phyloP scores from a whole-genome alignment of 2,888 invertebrate genomes.

The Tupiocoris notatus region DNA sequence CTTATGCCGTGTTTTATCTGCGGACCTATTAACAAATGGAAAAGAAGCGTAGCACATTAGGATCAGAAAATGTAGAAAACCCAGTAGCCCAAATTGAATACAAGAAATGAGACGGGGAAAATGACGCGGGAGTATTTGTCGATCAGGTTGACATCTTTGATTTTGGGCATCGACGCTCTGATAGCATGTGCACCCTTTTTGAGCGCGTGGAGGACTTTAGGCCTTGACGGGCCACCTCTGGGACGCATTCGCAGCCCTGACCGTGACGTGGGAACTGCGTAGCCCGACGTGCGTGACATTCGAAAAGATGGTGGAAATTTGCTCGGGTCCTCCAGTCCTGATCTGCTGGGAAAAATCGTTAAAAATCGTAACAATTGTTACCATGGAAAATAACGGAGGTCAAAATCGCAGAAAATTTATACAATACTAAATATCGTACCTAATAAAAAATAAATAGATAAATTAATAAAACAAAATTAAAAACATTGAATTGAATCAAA shows the following conservation, averaged over 20 bases:
- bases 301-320: conserved; percentile 75
- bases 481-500: no score
- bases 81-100: conserved; percentile 96
- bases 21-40: no score
- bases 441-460: no score
- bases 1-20: no score
- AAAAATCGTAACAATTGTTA: no score
- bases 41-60: no score
- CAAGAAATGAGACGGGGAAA: conserved; percentile 91
- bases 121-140: conserved; percentile 95
- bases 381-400: no score
- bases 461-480: no score
- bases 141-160: conserved; percentile 95
- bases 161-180: conserved; percentile 89
- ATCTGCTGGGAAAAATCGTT: no score
- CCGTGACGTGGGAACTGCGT: conserved; percentile 52
- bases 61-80: conserved; percentile 70
- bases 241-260: conserved; percentile 58
- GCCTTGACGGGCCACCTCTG: conserved; percentile 60
- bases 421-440: no score
- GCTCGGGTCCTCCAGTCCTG: conserved; percentile 57
- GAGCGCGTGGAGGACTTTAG: conserved; percentile 76
- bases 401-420: no score
- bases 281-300: conserved; percentile 62
- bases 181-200: conserved; percentile 81